These are phyloP conservation scores for Notiomystis cincta DNA, from an alignment of 2,113 vertebrate species.

Conservation along the genomic window DNA sequence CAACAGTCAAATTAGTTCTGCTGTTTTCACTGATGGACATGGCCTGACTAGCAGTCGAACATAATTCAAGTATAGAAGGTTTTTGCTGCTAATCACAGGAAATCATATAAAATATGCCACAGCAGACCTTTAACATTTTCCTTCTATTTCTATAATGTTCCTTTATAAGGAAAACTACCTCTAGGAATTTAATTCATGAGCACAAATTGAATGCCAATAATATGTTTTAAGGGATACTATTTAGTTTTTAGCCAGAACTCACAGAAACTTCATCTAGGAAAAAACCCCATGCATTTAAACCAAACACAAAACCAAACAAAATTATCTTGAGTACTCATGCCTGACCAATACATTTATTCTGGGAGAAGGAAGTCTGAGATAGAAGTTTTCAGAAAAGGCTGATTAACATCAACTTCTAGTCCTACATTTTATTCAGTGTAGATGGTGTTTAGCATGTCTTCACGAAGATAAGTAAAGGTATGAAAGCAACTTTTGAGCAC, in stretches of 20 bases:
- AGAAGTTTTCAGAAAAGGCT: background rate
- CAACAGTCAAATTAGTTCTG: background rate
- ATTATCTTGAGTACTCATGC: background rate
- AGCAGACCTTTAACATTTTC: background rate
- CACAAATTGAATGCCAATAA: background rate
- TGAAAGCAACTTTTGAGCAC: background rate
- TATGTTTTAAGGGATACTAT: background rate
- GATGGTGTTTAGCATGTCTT: background rate
- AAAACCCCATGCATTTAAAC: background rate
- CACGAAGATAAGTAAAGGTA: background rate
- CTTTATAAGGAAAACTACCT: background rate
- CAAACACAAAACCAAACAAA: background rate
- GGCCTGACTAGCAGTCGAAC: background rate
- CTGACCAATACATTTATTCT: background rate
- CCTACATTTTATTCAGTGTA: background rate
- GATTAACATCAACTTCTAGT: background rate
- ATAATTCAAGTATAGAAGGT: background rate
- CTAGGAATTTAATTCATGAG: background rate
- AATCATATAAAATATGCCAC: background rate
- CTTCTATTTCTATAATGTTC: background rate
- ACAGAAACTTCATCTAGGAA: background rate
- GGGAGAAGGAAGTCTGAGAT: background rate
- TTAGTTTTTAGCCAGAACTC: background rate
- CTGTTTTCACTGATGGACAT: background rate
- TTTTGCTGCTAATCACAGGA: background rate